These are phyloP conservation scores for Odontomachus brunneus DNA, from an alignment of 1,140 invertebrate genomes.

Conservation along the genomic window DNA sequence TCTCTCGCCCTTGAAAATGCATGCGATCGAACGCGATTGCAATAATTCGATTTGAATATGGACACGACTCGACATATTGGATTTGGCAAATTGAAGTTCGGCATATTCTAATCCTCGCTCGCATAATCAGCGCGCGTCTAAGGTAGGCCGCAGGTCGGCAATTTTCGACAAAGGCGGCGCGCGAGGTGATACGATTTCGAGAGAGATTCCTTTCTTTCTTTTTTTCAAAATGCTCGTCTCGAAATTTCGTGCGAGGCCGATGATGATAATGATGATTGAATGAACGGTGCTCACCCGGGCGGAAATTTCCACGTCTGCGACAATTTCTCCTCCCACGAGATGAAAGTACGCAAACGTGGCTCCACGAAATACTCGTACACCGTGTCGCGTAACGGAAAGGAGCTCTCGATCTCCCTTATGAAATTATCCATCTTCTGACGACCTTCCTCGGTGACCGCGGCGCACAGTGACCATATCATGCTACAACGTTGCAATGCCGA, in stretches of 20 bases:
- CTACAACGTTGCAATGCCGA: slow-evolving; percentile 76
- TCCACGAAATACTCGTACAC: slow-evolving; percentile 96
- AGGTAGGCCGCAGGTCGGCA: too few species aligned
- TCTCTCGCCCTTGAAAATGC: slow-evolving; percentile 10
- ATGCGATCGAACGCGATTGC: not conserved
- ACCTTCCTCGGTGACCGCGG: slow-evolving; percentile 92
- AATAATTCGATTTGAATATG: slow-evolving; percentile 22
- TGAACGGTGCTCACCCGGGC: slow-evolving; percentile 84
- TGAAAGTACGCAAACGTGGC: slow-evolving; percentile 88
- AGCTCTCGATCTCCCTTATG: slow-evolving; percentile 92
- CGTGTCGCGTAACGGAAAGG: slow-evolving; percentile 93
- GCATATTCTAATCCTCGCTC: not conserved
- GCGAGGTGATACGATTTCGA: too few species aligned
- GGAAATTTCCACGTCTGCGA: slow-evolving; percentile 90
- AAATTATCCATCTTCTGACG: slow-evolving; percentile 92
- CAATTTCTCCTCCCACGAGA: slow-evolving; percentile 92
- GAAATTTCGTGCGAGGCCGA: too few species aligned
- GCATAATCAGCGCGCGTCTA: too few species aligned
- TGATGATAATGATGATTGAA: not conserved
- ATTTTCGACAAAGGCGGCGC: too few species aligned
- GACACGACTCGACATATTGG: not conserved
- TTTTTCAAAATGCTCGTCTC: too few species aligned
- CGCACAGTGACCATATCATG: slow-evolving; percentile 94
- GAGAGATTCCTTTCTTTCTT: too few species aligned
- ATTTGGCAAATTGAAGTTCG: not conserved